Evolutionary conservation across 2,888 invertebrate genomes (phyloP), one percentile per base, ranked within the genome.

Genomic region (Odontothrips loti): DNA sequence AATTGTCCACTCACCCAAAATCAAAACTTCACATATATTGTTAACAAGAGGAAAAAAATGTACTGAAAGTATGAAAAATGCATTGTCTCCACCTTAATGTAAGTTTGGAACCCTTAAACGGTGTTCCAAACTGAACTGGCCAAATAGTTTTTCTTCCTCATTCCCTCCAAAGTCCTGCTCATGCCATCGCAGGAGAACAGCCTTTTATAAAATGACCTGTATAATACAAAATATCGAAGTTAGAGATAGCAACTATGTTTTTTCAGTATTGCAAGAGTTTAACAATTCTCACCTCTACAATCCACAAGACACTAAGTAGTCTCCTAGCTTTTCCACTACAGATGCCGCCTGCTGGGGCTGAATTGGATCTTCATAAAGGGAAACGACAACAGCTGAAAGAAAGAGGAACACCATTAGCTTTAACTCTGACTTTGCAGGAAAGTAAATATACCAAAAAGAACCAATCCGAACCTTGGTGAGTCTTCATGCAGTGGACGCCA

Each of bases 321-420:
- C 96, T 91, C 96, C 96, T 92, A 96, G 92, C 92, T 96, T 96
- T 93, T 96, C 96, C 90, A 96, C 96, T 90, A 96, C 95, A 86
- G 96, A 96, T 89, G 96, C 96, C 88, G 96, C 96, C 91, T 96
- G 96, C 90, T 96, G 96, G 89, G 96, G 96, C 91, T 96, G 96
- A 90, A 96, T 96, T 88, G 96, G 96, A 91, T 96, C 96, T 93
- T 96, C 95, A 88, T 96, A 96, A 89, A 96, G 92, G 89, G 96
- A 95, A 89, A 96, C 93, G 89, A 96, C 96, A 89, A 96, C 94
- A 88, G 96, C 95, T 95, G 90, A 82, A 93, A 93, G 86, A 88
- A 89, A 88, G 86, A 85, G 84, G 83, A 84, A 80, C 84, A 58
- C 29, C 34, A 79, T 51, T 80, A 81, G 68, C 23, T 15, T 15